Evolutionary conservation across 1,140 invertebrate species (phyloP), one percentile per base, ranked within the genome.

Genomic region (Dendrolimus punctatus): DNA sequence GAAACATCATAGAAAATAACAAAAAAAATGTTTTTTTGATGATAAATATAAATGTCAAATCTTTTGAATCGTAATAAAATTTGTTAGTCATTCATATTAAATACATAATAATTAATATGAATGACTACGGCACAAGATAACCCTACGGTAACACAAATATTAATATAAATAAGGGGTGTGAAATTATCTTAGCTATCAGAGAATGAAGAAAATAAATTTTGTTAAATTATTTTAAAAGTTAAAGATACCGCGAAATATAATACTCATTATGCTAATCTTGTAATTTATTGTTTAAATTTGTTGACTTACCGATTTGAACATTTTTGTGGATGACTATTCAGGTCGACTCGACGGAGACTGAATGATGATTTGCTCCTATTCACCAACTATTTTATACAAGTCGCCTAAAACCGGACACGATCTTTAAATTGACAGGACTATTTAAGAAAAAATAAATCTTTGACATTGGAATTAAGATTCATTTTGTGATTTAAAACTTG

Each of bases 301-400:
- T n/a, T 46, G n/a, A 56, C 54, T 64, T 53, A 64, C 60, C 55
- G 52, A 53, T 44, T 62, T 62, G 55, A 49, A 58, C 60, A 62
- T 62, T 23, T 6, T 53, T 46, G 23, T 38, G 23, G 23, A 23
- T 23, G 23, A 23, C 23, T 23, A 23, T 23, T 23, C 23, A 23
- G 23, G 23, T 23, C 23, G 23, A 48, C 46, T 40, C 40, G 48
- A 9, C 9, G 39, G 8, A 7, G 49, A 52, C 49, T 62, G 60
- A 58, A 62, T 62, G 60, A 54, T 55, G 45, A 55, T 43, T n/a
- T n/a, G 43, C 44, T 49, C 39, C 8, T 46, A 43, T 6, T 41
- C 7, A 5, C 38, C 46, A n/a, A 36, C 37, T 9, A 49, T 58
- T 62, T 61, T 64, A 65, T 65, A 65, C 55, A 23, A 46, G 10